These are phyloP conservation scores for Choloepus hoffmanni DNA, from an alignment of 2,113 vertebrate species.

Conservation along the genomic window DNA sequence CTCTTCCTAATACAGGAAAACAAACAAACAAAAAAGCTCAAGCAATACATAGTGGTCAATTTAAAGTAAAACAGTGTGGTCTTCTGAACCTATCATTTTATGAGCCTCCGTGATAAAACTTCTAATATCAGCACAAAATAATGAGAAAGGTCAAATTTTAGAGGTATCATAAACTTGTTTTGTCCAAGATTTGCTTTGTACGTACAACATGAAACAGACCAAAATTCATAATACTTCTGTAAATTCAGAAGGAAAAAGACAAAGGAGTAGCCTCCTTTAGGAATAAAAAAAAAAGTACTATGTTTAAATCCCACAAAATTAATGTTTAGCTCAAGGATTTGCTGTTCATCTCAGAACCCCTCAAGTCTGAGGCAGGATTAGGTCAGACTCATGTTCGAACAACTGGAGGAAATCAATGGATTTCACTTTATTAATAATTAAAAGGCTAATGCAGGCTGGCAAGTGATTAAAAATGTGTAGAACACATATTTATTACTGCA, in stretches of 20 bases:
- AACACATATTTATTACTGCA: constrained; percentile 83
- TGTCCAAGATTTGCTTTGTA: constrained; percentile 67
- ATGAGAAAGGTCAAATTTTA: constrained; percentile 62
- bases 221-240: constrained; percentile 78
- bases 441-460: constrained; percentile 87
- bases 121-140: constrained; percentile 61
- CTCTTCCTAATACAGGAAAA: neutral
- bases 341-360: constrained; percentile 86
- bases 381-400: constrained; percentile 89
- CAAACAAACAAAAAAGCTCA: neutral
- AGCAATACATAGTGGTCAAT: constrained; percentile 12
- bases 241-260: constrained; percentile 76
- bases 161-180: constrained; percentile 64
- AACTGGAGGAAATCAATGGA: constrained; percentile 93
- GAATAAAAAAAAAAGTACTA: constrained; percentile 71
- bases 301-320: constrained; percentile 89
- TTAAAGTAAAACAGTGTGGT: constrained; percentile 44
- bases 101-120: neutral
- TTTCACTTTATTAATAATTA: constrained; percentile 94
- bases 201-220: constrained; percentile 56
- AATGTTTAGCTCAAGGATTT: constrained; percentile 91
- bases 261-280: constrained; percentile 80
- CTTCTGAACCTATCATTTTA: neutral
- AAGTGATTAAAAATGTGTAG: constrained; percentile 88
- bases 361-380: constrained; percentile 89